A percentile compares a stretch with the other conserved stretches of the same genome.
These are phyloP conservation scores for Drosophila guanche DNA, from an alignment of 1,140 invertebrate species.

Conservation along the genomic window DNA sequence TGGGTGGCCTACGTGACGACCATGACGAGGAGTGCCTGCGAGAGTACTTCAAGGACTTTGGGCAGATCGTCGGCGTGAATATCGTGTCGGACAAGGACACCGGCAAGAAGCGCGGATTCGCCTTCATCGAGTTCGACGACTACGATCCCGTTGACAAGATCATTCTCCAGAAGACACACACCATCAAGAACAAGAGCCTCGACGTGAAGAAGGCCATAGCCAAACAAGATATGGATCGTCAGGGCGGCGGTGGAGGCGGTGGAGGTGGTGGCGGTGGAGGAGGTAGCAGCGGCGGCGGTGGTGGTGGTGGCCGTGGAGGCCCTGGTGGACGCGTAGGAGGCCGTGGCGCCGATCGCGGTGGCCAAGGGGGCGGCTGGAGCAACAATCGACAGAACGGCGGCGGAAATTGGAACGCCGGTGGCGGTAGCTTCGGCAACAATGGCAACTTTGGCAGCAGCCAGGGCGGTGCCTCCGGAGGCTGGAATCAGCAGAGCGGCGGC, in stretches of 20 bases:
- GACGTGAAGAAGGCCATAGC: conserved; percentile 92
- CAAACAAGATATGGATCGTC: conserved; percentile 88
- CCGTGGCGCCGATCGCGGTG: conserved; percentile 63
- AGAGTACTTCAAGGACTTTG: conserved; percentile 94
- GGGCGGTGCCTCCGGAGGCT: conserved; percentile 59
- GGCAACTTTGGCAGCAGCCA: conserved; percentile 66
- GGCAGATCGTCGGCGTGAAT: conserved; percentile 92
- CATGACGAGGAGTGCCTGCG: conserved; percentile 94
- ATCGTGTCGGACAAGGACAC: conserved; percentile 96
- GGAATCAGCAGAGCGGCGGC: conserved; percentile 66
- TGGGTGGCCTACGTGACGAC: conserved; percentile 96
- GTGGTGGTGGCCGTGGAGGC: conserved; percentile 49
- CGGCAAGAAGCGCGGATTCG: conserved; percentile 97
- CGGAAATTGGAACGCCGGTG: conserved; percentile 84
- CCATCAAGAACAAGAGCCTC: conserved; percentile 89
- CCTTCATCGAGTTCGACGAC: conserved; percentile 98
- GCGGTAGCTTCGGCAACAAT: conserved; percentile 81
- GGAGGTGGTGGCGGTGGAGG: conserved; percentile 43
- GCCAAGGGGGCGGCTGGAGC: conserved; percentile 72
- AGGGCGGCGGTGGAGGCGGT: conserved; percentile 69
- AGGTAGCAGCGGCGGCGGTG: conserved; percentile 37
- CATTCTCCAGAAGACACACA: conserved; percentile 90
- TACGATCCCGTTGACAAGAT: conserved; percentile 98
- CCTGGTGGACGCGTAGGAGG: conserved; percentile 32
- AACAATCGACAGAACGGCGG: conserved; percentile 81